Base-by-base conservation (phyloP, 2,888 invertebrate species). In the Watsonalla cultraria region DNA sequence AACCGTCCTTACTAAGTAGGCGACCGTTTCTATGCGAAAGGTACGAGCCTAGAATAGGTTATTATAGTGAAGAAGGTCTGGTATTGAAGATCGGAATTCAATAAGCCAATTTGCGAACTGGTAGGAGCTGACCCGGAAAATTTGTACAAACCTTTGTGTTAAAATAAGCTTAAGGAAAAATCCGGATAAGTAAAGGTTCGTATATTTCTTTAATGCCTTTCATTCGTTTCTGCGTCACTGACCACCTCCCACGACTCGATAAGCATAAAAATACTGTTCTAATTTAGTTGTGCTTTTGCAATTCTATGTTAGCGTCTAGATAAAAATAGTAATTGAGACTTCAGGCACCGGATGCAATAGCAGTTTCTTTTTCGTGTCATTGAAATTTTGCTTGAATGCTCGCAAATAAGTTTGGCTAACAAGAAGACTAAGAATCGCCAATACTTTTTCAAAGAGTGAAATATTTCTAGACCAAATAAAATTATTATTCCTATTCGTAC, bases 241-340 rank as follows among this genome's bases (percentile, higher is more conserved):
- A 13, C 45, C 52, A 54, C 57, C 61, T 59, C 62, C 61, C 55
- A 58, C 61, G 52, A 54, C 46, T 59, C 56, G 51, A 52, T 49
- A 53, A 58, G 52, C 53, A 55, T 58, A 62, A 64, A 65, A 65
- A 64, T 53, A 54, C 55, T 53, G 61, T 60, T 59, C 63, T 60
- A 62, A 57, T 59, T 62, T 57, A 57, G 15, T 51, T 61, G 51
- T 47, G 47, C 50, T 62, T 56, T 57, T 57, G 62, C 59, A 56
- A 61, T 58, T 37, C 45, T 52, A 54, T 60, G 59, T 59, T 53
- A 15, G 35, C 13, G 7, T 46, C 51, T 54, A 54, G 52, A 55
- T 46, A 46, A 45, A 54, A 51, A 50, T 54, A 47, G 34, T 37
- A 46, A 48, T 47, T 52, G 37, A 49, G 49, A 49, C 37, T 49